Percentiles rank a stretch among this genome's conserved stretches.
These are phyloP conservation scores for Drosophila crucigera DNA, from an alignment of 2,888 invertebrate genomes.

Conservation along the genomic window DNA sequence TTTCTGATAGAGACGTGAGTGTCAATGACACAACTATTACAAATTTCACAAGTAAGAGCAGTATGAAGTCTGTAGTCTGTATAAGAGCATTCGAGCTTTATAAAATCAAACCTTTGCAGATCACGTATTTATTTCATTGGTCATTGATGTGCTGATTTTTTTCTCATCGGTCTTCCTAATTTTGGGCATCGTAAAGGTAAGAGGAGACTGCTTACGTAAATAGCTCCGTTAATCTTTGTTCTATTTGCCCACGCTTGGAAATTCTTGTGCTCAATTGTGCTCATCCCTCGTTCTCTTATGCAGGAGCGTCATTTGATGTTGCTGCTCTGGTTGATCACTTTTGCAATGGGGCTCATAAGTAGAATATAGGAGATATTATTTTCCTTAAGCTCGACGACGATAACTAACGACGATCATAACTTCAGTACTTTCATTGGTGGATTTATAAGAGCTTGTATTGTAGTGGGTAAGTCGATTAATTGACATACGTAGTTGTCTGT, in stretches of 20 bases:
- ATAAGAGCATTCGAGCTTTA: not conserved
- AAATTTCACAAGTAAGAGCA: not conserved
- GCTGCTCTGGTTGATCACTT: not conserved
- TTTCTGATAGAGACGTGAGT: no score
- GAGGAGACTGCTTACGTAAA: not conserved
- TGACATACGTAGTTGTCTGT: not conserved
- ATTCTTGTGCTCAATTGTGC: not conserved
- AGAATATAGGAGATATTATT: rapidly evolving
- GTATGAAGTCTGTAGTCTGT: not conserved
- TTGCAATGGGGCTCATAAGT: not conserved
- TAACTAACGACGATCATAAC: no score
- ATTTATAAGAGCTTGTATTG: rapidly evolving
- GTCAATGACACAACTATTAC: no score
- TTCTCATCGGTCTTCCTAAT: not conserved
- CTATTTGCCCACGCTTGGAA: not conserved
- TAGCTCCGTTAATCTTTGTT: not conserved
- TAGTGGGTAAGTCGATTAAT: not conserved
- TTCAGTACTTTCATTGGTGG: rapidly evolving
- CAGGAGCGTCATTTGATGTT: not conserved
- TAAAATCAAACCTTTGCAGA: not conserved
- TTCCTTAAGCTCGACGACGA: no score
- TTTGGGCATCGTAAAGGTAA: not conserved
- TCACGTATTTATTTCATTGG: rapidly evolving
- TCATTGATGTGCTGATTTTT: rapidly evolving
- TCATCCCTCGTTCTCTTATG: not conserved